phyloP scores from a whole-genome alignment of 2,113 vertebrate species.

The Upupa epops region DNA sequence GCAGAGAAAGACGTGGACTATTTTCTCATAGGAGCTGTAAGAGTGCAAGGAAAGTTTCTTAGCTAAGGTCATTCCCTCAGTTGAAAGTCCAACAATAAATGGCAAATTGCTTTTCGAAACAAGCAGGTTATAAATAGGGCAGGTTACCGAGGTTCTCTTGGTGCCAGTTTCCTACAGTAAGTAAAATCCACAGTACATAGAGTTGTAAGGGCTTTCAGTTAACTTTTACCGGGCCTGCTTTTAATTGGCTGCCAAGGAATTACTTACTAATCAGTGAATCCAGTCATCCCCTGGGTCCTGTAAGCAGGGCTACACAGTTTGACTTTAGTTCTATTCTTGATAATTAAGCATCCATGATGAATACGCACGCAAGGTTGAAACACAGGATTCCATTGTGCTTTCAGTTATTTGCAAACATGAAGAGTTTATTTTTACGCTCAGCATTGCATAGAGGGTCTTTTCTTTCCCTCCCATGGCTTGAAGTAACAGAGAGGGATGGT shows the following conservation, averaged over 20 bases:
- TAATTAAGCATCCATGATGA: constrained; percentile 49
- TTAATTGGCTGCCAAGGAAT: constrained; percentile 18
- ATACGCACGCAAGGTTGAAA: not conserved
- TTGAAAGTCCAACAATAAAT: not conserved
- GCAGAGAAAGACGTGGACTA: constrained; percentile 33
- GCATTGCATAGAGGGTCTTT: constrained; percentile 34
- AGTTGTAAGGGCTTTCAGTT: constrained; percentile 46
- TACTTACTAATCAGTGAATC: constrained; percentile 45
- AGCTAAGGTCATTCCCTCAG: not conserved
- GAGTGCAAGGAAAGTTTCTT: not conserved
- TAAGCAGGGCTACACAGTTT: constrained; percentile 46
- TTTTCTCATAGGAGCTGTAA: constrained; percentile 11
- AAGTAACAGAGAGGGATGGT: constrained; percentile 44
- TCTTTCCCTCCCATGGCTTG: constrained; percentile 36
- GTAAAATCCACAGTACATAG: not conserved
- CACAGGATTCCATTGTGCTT: constrained; percentile 43
- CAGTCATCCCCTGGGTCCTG: constrained; percentile 18
- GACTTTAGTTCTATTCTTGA: constrained; percentile 26
- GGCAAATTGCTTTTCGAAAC: constrained; percentile 22
- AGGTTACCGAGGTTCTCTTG: not conserved
- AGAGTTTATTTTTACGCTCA: constrained; percentile 63
- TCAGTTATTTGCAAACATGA: constrained; percentile 45
- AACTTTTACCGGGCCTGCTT: constrained; percentile 17
- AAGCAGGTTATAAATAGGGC: constrained; percentile 20
- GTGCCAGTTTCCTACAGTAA: constrained; percentile 38